These are phyloP conservation scores for Cichladusa arquata DNA, from an alignment of 2,113 vertebrate species.

Conservation along the genomic window DNA sequence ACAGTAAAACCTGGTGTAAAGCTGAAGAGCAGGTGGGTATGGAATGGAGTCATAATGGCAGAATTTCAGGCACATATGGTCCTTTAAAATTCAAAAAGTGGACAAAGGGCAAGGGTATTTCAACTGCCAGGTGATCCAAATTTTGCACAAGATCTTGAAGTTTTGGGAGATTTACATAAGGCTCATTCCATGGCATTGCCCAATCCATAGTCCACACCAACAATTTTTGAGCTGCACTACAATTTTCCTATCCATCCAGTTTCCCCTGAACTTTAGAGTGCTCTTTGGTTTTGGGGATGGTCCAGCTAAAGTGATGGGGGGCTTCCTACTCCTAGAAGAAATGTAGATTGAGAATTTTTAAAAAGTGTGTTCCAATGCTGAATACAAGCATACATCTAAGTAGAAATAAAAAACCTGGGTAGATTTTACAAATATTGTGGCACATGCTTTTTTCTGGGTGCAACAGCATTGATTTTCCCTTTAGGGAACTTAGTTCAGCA, in stretches of 20 bases:
- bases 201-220: background rate
- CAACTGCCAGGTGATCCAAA: background rate
- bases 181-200: fast-evolving
- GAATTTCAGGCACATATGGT: background rate
- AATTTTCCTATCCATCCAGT: background rate
- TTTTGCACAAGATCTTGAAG: background rate
- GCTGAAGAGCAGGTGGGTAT: background rate
- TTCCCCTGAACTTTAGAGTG: background rate
- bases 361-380: background rate
- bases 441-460: background rate
- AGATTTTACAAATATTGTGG: background rate
- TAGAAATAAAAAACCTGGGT: background rate
- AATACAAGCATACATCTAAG: background rate
- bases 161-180: background rate
- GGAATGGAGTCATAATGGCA: background rate
- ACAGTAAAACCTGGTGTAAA: background rate
- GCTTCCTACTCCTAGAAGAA: background rate
- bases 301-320: background rate
- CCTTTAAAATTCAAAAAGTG: background rate
- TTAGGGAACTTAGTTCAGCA: background rate
- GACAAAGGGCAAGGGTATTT: background rate
- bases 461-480: background rate
- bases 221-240: fast-evolving
- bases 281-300: background rate
- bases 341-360: background rate